These are phyloP conservation scores for Caenorhabditis angaria DNA, from an alignment of 2,888 invertebrate genomes.

Conservation along the genomic window DNA sequence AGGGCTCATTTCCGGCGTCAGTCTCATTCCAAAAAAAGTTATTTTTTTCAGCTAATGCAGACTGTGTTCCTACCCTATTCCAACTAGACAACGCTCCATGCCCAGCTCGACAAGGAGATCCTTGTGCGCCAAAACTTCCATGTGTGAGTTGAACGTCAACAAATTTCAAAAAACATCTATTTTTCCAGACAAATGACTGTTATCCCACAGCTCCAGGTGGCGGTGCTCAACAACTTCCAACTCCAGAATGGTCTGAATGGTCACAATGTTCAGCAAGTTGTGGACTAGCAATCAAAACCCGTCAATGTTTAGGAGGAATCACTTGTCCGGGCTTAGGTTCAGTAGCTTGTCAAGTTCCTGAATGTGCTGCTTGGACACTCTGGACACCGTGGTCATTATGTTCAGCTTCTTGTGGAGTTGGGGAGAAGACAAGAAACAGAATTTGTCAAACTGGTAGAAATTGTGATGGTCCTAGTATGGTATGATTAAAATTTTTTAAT, in stretches of 20 bases:
- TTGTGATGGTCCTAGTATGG: conserved; percentile 57
- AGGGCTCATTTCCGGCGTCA: too few species aligned
- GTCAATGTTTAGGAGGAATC: conserved; percentile 47
- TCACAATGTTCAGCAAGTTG: conserved; percentile 50
- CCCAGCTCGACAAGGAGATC: conserved; percentile 57
- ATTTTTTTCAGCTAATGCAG: conserved; percentile 36
- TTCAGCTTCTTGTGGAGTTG: conserved; percentile 53
- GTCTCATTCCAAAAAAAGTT: not conserved
- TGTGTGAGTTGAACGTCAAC: conserved; percentile 37
- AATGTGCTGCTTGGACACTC: conserved; percentile 49
- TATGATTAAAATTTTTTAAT: conserved; percentile 12
- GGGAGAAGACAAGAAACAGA: conserved; percentile 49
- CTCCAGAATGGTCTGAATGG: conserved; percentile 57
- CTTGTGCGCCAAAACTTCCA: conserved; percentile 55
- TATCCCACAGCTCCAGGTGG: conserved; percentile 36
- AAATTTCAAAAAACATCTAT: not conserved
- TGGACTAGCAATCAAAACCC: conserved; percentile 46
- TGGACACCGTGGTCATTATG: conserved; percentile 56
- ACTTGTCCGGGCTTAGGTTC: conserved; percentile 44
- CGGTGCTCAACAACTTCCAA: conserved; percentile 26
- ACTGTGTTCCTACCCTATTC: conserved; percentile 37
- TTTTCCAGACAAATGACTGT: conserved; percentile 42
- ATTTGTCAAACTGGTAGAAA: conserved; percentile 49
- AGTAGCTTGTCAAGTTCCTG: conserved; percentile 43
- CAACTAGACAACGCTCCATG: conserved; percentile 52